Evolutionary conservation across 2,888 invertebrate species (phyloP).

Genomic region (Leistus spinibarbis): DNA sequence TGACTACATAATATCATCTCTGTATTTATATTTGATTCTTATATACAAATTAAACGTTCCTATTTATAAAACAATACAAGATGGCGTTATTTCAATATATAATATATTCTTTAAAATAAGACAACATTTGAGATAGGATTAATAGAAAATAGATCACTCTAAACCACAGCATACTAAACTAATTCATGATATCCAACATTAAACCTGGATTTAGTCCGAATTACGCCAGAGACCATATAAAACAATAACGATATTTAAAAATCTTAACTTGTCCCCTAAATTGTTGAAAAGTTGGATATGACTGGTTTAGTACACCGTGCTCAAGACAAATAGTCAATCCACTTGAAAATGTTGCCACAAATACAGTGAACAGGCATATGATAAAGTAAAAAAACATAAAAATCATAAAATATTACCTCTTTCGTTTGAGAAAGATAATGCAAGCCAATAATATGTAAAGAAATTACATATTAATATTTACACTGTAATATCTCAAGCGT

Average conservation of each 20-base stretch:
- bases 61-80: slow-evolving; percentile 30
- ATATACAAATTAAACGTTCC: slow-evolving; percentile 4
- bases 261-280: too few relatives aligned
- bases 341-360: not conserved
- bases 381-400: not conserved
- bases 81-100: slow-evolving; percentile 24
- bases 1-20: slow-evolving; percentile 30
- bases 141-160: not conserved
- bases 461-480: slow-evolving; percentile 31
- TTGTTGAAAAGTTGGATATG: not conserved
- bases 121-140: slow-evolving; percentile 16
- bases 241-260: too few relatives aligned
- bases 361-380: not conserved
- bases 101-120: slow-evolving; percentile 22
- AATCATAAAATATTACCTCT: not conserved
- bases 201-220: too few relatives aligned
- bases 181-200: not conserved
- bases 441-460: slow-evolving; percentile 36
- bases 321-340: not conserved
- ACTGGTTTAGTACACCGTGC: not conserved
- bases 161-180: not conserved
- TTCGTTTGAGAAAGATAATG: slow-evolving; percentile 1
- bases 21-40: slow-evolving; percentile 24
- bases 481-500: slow-evolving; percentile 22
- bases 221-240: too few relatives aligned